Evolutionary conservation across 1,140 invertebrate genomes (phyloP), one percentile per base, ranked within the genome.

Genomic region (Aleiodes sp.): DNA sequence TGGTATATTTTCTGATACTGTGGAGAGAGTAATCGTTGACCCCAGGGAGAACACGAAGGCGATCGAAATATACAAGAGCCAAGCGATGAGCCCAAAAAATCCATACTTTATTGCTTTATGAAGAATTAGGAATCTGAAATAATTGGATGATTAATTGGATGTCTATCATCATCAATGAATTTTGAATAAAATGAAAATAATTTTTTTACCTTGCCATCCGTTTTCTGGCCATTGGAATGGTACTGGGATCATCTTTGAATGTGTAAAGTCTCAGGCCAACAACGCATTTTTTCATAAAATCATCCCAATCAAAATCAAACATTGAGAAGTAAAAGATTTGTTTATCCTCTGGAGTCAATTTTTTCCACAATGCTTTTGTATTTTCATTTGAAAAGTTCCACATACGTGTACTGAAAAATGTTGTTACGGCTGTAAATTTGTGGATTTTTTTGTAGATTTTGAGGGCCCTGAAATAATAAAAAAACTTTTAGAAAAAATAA

Each of bases 361-460:
- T 82, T 1, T 85, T 65, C 83, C 87, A 87, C 0, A 92, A 74
- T 33, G 76, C 76, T 37, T 80, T 78, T 0, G 87, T 80, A 72
- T 90, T 91, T 12, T 84, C 80, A 73, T 87, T 87, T 3, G 77
- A 70, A 74, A 91, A 92, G 19, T 82, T 79, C 90, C 90, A 92
- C 62, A 88, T 81, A 29, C 85, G 80, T 0, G 82, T 85, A 28
- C 88, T 87, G 75, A 92, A 92, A 76, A 88, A 91, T 29, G 88
- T 84, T 9, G 91, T 81, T 2, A 87, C 86, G 2, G 80, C 77
- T 2, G 88, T 78, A 14, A 89, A 88, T 75, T 88, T 88, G 65
- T 88, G 84, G 24, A 92, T 85, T 77, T 88, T 88, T 19, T 87
- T 87, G 71, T 91, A 90, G 16, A 90, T 83, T 64, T 87, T 87